These are phyloP conservation scores for Drosophila anceps DNA, from an alignment of 2,888 invertebrate species.

Conservation along the genomic window DNA sequence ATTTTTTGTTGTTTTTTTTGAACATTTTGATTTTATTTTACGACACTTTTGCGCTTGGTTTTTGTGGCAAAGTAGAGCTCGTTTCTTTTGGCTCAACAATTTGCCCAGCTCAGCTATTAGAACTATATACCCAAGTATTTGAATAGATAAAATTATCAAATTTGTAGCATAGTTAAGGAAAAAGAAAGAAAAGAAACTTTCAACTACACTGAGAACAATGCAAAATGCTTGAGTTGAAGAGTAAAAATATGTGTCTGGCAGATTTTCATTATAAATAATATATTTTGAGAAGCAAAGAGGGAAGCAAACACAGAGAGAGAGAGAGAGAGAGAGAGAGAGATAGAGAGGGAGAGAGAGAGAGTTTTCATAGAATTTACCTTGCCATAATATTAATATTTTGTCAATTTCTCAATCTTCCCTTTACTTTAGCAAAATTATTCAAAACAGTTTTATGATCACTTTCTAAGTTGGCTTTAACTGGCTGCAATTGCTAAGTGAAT, in stretches of 20 bases:
- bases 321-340: background rate
- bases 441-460: background rate
- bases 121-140: conserved; percentile 22
- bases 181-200: conserved; percentile 7
- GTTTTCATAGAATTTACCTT: too few relatives aligned
- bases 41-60: conserved; percentile 58
- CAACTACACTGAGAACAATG: background rate
- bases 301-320: background rate
- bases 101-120: conserved; percentile 45
- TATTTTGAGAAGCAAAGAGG: background rate
- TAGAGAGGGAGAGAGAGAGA: background rate
- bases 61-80: conserved; percentile 35
- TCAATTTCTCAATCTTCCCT: too few relatives aligned
- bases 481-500: conserved; percentile 20
- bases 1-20: conserved; percentile 13
- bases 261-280: background rate
- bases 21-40: conserved; percentile 71
- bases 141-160: conserved; percentile 43
- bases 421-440: too few relatives aligned
- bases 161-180: conserved; percentile 21
- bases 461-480: conserved; percentile 1
- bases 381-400: background rate
- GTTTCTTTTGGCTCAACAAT: conserved; percentile 32
- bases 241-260: conserved; percentile 6
- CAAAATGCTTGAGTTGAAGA: background rate